Conservation (phyloP, 2,113 vertebrate species). For the Gymnocephalus cernua region DNA sequence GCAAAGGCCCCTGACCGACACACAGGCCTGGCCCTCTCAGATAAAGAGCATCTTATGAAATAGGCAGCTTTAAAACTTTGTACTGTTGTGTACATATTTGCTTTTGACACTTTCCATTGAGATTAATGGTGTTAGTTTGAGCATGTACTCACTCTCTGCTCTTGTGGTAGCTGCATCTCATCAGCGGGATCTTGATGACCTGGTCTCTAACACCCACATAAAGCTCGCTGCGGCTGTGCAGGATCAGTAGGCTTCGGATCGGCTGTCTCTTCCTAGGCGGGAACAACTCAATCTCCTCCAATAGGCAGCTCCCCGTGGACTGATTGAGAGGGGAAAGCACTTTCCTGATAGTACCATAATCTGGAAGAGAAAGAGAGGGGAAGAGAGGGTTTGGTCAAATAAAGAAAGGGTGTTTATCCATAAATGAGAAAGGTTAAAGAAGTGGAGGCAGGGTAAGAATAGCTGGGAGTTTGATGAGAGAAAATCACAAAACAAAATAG, state of each 20-base stretch:
- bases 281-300: conserved; percentile 95
- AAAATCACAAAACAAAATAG: conserved; percentile 31
- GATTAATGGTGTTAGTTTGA: conserved; percentile 52
- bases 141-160: conserved; percentile 88
- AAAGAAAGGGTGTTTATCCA: conserved; percentile 26
- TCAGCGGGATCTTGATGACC: conserved; percentile 94
- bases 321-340: conserved; percentile 93
- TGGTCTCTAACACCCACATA: conserved; percentile 94
- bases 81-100: conserved; percentile 38
- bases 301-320: conserved; percentile 90
- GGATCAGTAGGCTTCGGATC: conserved; percentile 92
- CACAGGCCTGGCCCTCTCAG: conserved; percentile 59
- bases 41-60: conserved; percentile 68
- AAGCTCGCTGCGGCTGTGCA: conserved; percentile 94
- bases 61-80: conserved; percentile 53
- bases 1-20: conserved; percentile 56
- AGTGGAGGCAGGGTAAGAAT: not conserved
- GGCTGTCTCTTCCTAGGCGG: conserved; percentile 87
- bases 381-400: conserved; percentile 36
- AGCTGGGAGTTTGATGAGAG: conserved; percentile 14
- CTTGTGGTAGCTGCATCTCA: conserved; percentile 93
- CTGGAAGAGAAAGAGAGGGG: conserved; percentile 74
- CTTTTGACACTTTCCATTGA: conserved; percentile 45
- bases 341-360: conserved; percentile 96
- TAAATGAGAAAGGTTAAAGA: conserved; percentile 18